Conservation (phyloP, 2,113 vertebrate genomes). For the Trogon melanurus region DNA sequence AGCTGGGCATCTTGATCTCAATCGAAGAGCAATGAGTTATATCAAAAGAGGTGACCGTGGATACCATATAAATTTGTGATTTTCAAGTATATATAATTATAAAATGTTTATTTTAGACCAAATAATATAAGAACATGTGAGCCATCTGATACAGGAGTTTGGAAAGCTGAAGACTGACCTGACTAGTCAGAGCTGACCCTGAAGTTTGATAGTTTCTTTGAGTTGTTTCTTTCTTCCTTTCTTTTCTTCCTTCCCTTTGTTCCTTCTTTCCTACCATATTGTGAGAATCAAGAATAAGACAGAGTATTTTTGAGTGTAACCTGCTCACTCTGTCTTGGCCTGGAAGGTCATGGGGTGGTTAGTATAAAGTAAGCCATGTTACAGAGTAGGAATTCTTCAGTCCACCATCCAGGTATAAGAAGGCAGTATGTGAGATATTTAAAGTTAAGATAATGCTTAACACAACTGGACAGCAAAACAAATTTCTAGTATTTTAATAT, state of each 20-base stretch:
- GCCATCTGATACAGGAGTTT: background rate
- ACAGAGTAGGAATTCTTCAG: background rate
- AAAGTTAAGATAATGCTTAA: background rate
- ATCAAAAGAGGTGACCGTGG: background rate
- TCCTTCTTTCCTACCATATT: background rate
- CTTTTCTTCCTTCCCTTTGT: background rate
- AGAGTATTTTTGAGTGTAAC: background rate
- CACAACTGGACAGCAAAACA: accelerated
- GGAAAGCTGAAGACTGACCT: background rate
- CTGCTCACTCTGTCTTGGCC: background rate
- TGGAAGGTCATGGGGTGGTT: background rate
- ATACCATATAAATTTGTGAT: background rate
- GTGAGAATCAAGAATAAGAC: background rate
- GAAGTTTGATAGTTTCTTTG: background rate
- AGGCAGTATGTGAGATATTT: background rate
- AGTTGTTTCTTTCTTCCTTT: background rate
- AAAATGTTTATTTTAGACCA: background rate
- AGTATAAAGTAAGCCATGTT: background rate
- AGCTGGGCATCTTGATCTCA: background rate
- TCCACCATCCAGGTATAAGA: background rate
- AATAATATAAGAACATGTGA: background rate
- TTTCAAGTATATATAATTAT: background rate
- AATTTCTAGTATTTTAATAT: background rate
- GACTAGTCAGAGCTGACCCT: background rate
- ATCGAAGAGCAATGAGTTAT: background rate